A percentile compares a stretch with the other conserved stretches of the same genome.
Evolutionary conservation across 1,140 invertebrate species (phyloP).

Genomic region (Drosophila baimaii): DNA sequence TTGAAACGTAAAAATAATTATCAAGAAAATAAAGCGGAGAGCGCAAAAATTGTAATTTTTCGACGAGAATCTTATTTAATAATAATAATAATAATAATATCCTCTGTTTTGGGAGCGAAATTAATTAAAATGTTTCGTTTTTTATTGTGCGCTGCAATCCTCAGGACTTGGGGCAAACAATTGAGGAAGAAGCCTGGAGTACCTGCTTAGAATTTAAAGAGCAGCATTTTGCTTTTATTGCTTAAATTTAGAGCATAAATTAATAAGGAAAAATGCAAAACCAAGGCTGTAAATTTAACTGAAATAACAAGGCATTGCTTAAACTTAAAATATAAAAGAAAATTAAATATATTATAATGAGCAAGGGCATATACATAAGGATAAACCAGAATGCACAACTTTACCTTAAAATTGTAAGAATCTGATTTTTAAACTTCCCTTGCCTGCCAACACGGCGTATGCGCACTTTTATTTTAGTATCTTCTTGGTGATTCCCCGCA

Average conservation of each 20-base stretch:
- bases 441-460: slow-evolving; percentile 54
- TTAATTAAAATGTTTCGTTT: slow-evolving; percentile 52
- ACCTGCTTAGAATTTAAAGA: slow-evolving; percentile 18
- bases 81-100: slow-evolving; percentile 73
- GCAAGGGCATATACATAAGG: slow-evolving; percentile 38
- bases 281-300: too few species aligned
- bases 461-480: slow-evolving; percentile 48
- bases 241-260: background rate
- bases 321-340: too few species aligned
- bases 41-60: slow-evolving; percentile 33
- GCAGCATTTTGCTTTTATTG: background rate
- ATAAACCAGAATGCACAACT: slow-evolving; percentile 27
- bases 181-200: background rate
- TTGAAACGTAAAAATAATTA: slow-evolving; percentile 70
- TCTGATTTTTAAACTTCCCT: slow-evolving; percentile 64
- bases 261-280: background rate
- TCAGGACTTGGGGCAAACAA: slow-evolving; percentile 1
- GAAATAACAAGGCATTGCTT: too few species aligned
- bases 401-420: background rate
- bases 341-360: background rate
- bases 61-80: slow-evolving; percentile 47
- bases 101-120: slow-evolving; percentile 46
- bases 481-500: slow-evolving; percentile 2
- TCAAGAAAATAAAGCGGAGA: slow-evolving; percentile 40
- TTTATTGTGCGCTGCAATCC: slow-evolving; percentile 17